A percentile compares a stretch with the other conserved stretches of the same genome.
Conservation (phyloP, 2,113 vertebrate genomes). For the Cavia porcellus region DNA sequence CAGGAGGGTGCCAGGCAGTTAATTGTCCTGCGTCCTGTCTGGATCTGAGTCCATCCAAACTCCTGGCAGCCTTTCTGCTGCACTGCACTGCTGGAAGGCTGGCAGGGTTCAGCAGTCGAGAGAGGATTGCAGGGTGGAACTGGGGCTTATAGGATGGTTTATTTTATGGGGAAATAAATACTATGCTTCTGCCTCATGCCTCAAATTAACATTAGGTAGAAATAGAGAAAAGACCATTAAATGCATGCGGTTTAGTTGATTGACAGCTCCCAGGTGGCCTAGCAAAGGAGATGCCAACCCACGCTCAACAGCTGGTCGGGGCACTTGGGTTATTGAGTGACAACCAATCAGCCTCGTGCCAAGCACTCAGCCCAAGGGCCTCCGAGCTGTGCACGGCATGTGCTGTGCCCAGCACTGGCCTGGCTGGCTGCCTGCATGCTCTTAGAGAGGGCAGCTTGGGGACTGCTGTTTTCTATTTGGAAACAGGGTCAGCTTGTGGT, state of each 20-base stretch:
- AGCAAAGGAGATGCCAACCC: background rate
- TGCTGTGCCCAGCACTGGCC: background rate
- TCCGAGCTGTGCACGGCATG: background rate
- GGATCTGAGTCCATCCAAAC: background rate
- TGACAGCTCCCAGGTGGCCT: background rate
- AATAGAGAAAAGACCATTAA: background rate
- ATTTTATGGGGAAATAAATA: background rate
- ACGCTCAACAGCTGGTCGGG: background rate
- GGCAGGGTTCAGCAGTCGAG: background rate
- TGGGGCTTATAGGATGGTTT: background rate
- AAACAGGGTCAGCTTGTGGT: background rate
- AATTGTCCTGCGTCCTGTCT: background rate
- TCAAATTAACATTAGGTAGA: constrained; percentile 30
- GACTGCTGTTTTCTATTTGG: background rate
- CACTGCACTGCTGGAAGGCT: accelerated
- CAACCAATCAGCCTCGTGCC: background rate
- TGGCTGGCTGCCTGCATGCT: background rate
- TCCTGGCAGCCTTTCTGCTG: background rate
- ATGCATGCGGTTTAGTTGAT: background rate
- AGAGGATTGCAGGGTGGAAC: too few species aligned
- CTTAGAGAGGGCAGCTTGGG: background rate
- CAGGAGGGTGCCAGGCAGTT: background rate
- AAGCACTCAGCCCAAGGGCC: background rate
- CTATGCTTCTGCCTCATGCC: background rate
- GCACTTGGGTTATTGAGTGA: background rate